Evolutionary conservation across 2,888 invertebrate genomes (phyloP).

Genomic region (Dolichomitus sp.): DNA sequence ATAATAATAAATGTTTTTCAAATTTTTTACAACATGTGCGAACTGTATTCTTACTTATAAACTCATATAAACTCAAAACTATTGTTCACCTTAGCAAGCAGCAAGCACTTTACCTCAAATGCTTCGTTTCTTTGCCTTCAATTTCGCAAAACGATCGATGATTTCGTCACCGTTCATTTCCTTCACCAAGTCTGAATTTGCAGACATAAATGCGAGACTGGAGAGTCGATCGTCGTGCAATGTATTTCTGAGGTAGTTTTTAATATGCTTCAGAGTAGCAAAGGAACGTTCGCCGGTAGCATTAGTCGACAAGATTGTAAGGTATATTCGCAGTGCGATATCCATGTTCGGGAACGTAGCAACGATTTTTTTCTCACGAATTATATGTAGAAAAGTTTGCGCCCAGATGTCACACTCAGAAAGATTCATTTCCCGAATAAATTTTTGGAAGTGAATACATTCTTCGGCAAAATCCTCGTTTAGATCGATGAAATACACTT

Average conservation of each 20-base stretch:
- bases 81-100: too few relatives aligned
- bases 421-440: conserved; percentile 42
- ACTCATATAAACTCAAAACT: too few relatives aligned
- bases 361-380: conserved; percentile 59
- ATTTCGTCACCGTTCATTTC: too few relatives aligned
- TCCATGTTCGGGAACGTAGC: conserved; percentile 58
- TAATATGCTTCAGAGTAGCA: conserved; percentile 46
- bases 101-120: too few relatives aligned
- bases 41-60: too few relatives aligned
- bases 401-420: conserved; percentile 30
- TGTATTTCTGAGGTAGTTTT: conserved; percentile 44
- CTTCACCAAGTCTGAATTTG: conserved; percentile 1
- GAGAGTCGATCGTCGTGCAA: conserved; percentile 24
- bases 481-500: conserved; percentile 40
- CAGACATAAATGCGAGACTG: conserved; percentile 42
- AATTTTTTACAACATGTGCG: too few relatives aligned
- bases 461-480: conserved; percentile 22
- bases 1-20: too few relatives aligned
- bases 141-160: too few relatives aligned
- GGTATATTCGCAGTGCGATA: conserved; percentile 48
- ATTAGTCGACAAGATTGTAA: conserved; percentile 31
- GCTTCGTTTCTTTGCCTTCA: too few relatives aligned
- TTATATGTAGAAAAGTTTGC: conserved; percentile 23
- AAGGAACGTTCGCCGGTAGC: conserved; percentile 53
- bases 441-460: conserved; percentile 46